Evolutionary conservation across 2,888 invertebrate genomes (phyloP), one percentile per base, ranked within the genome.

Genomic region (Plutella xylostella): DNA sequence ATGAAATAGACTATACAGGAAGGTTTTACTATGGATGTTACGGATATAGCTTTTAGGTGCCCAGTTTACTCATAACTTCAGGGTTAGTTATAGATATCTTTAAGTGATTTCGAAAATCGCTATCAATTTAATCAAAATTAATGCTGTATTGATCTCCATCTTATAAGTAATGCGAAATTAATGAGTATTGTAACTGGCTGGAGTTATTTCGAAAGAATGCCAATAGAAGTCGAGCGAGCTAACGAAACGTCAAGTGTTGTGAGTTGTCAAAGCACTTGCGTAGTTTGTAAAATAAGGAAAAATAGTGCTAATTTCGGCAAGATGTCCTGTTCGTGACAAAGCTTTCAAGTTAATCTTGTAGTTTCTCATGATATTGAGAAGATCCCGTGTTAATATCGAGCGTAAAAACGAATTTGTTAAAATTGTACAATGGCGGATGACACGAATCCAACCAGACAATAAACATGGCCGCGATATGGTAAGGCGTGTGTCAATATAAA

Each of bases 371-470:
- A 60, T 48, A 49, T 60, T 55, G 61, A 50, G 51, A 57, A 62
- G 60, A 61, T 56, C 48, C 55, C 64, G 79, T 72, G 79, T 58
- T 61, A 47, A 60, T 63, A 54, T 64, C 63, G 58, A 58, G 60
- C 58, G 58, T 62, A 61, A 47, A 66, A 64, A 58, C 58, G 60
- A 52, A 38, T 57, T 64, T 65, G 58, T 63, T 74, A 75, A 69
- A 63, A 63, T 65, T 70, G 72, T 72, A 64, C 76, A 83, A 83
- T 83, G 83, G 83, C 83, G 83, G 83, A 79, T 82, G 82, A 80
- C 83, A 83, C 80, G 80, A 83, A 76, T 74, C 79, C 74, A 77
- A 80, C 77, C 77, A 79, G 80, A 80, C 79, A 83, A 83, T 82
- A 80, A 83, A 83, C 72, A 83, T 83, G 83, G 83, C 82, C 82